A percentile compares a stretch with the other conserved stretches of the same genome.
Conservation (phyloP, 2,113 vertebrate species). For the Podarcis muralis region DNA sequence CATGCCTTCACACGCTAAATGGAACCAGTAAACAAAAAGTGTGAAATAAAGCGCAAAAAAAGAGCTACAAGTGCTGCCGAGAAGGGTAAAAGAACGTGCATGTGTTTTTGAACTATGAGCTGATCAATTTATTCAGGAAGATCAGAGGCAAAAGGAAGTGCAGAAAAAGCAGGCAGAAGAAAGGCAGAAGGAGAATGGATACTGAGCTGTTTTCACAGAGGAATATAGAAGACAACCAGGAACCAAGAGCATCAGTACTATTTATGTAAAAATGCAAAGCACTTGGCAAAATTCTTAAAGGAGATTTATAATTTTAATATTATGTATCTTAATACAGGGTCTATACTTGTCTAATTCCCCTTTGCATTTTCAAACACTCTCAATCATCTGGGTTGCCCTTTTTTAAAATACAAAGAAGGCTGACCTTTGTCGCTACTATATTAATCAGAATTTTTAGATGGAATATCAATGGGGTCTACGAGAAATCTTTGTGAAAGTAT, state of each 20-base stretch:
- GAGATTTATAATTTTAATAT: slow-evolving; percentile 41
- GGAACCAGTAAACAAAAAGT: slow-evolving; percentile 71
- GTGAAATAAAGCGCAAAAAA: slow-evolving; percentile 69
- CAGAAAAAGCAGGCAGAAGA: slow-evolving; percentile 61
- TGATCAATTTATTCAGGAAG: slow-evolving; percentile 65
- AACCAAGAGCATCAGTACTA: slow-evolving; percentile 21
- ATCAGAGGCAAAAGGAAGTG: slow-evolving; percentile 52
- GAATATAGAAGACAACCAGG: slow-evolving; percentile 46
- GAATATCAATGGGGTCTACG: slow-evolving; percentile 55
- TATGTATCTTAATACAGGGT: slow-evolving; percentile 14
- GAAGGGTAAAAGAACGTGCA: slow-evolving; percentile 57
- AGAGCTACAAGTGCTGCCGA: slow-evolving; percentile 63
- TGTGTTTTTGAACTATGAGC: slow-evolving; percentile 51
- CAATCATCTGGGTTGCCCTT: slow-evolving; percentile 14
- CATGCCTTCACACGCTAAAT: slow-evolving; percentile 70
- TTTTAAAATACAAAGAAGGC: slow-evolving; percentile 25
- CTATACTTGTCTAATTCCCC: slow-evolving; percentile 4
- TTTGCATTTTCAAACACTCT: slow-evolving; percentile 43
- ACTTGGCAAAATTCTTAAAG: slow-evolving; percentile 28
- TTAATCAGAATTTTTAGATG: slow-evolving; percentile 59
- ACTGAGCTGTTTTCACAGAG: slow-evolving; percentile 40
- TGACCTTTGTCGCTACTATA: slow-evolving; percentile 44
- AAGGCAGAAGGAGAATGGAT: neutral
- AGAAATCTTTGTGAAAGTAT: slow-evolving; percentile 55
- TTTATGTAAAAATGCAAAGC: slow-evolving; percentile 16